Conservation (phyloP, 1,140 invertebrate species). For the Euwallacea fornicatus region DNA sequence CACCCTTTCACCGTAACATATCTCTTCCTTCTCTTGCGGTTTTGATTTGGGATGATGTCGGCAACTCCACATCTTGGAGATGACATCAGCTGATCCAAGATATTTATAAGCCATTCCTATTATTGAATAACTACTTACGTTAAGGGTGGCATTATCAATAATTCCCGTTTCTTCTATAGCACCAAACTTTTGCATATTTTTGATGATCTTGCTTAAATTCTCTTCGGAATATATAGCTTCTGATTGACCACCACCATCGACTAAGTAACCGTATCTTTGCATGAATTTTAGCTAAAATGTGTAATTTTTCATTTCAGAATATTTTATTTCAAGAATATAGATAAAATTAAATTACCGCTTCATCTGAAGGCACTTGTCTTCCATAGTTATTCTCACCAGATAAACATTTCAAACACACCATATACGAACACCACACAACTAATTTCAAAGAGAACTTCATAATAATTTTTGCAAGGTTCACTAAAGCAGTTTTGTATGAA, state of each 20-base stretch:
- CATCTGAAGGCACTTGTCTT: conserved; percentile 12
- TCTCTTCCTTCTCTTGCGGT: conserved; percentile 54
- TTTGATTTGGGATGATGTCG: conserved; percentile 55
- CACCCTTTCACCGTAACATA: conserved; percentile 62
- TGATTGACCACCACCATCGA: conserved; percentile 53
- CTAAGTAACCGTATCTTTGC: conserved; percentile 65
- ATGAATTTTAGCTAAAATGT: conserved; percentile 62
- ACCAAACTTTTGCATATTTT: conserved; percentile 67
- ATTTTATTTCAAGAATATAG: neutral
- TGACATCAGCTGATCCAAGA: conserved; percentile 59
- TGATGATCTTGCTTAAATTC: conserved; percentile 62
- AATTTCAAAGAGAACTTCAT: too few species aligned
- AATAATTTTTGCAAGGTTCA: too few species aligned
- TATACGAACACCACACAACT: conserved; percentile 9
- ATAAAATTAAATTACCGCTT: conserved; percentile 12
- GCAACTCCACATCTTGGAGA: conserved; percentile 67
- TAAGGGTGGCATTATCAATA: conserved; percentile 62
- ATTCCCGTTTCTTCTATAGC: conserved; percentile 65
- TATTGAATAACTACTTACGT: conserved; percentile 49
- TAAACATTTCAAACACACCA: conserved; percentile 13
- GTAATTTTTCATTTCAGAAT: neutral
- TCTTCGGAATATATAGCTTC: conserved; percentile 62
- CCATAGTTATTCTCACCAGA: conserved; percentile 9
- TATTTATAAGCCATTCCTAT: neutral
- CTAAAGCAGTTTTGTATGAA: too few species aligned